Conservation (phyloP, 2,113 vertebrate genomes). For the Spea multiplicata region DNA sequence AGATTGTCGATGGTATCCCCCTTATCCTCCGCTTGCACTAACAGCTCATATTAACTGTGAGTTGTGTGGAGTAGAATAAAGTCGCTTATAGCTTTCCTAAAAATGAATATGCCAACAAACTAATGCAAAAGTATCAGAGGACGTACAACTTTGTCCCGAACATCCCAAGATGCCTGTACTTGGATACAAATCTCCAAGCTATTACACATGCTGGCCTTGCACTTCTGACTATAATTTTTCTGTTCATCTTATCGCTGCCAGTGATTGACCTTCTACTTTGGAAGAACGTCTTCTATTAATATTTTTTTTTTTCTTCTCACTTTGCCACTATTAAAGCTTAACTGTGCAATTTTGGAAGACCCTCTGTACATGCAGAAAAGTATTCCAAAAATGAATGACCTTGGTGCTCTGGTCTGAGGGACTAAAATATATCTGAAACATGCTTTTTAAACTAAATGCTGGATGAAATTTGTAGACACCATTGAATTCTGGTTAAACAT, state of each 20-base stretch:
- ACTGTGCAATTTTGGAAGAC: conserved; percentile 29
- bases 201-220: conserved; percentile 33
- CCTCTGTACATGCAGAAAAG: conserved; percentile 16
- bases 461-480: conserved; percentile 17
- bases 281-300: not conserved
- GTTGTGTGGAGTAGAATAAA: conserved; percentile 33
- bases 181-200: conserved; percentile 22
- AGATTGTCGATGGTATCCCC: conserved; percentile 16
- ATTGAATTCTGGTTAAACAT: conserved; percentile 27
- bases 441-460: conserved; percentile 12
- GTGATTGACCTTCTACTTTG: conserved; percentile 8
- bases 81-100: conserved; percentile 39
- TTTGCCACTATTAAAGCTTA: conserved; percentile 44
- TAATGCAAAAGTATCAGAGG: not conserved
- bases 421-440: conserved; percentile 1
- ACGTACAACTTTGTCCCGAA: not conserved
- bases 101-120: conserved; percentile 19
- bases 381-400: conserved; percentile 12
- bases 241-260: conserved; percentile 27
- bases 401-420: conserved; percentile 3
- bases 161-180: conserved; percentile 1
- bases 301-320: conserved; percentile 31
- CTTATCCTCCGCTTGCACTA: conserved; percentile 46
- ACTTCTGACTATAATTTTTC: conserved; percentile 25
- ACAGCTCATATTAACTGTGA: conserved; percentile 27